These are phyloP conservation scores for Heloderma charlesbogerti DNA, from an alignment of 2,113 vertebrate species.

Conservation along the genomic window DNA sequence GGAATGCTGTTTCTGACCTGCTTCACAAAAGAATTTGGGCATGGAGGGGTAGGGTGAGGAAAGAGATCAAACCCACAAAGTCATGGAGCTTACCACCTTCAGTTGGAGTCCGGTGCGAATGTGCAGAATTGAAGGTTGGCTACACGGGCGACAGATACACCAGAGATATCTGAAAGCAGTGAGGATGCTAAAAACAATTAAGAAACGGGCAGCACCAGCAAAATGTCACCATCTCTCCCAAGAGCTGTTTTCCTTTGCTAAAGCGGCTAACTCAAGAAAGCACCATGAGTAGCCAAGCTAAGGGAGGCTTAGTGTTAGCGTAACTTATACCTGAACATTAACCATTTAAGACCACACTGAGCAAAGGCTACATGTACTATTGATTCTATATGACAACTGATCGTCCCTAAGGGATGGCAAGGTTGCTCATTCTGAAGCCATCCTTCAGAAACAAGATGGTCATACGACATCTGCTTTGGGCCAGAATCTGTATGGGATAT, in stretches of 20 bases:
- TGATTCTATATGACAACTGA: not conserved
- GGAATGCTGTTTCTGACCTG: not conserved
- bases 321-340: not conserved
- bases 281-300: not conserved
- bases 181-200: conserved; percentile 5
- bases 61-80: not conserved
- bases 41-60: too few species aligned
- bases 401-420: not conserved
- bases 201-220: conserved; percentile 44
- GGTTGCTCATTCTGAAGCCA: not conserved
- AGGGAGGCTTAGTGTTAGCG: conserved; percentile 49
- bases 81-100: conserved; percentile 8
- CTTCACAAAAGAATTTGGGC: not conserved
- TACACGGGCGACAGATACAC: not conserved
- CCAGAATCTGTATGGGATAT: conserved; percentile 4
- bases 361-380: not conserved
- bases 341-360: conserved; percentile 3
- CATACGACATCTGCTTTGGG: conserved; percentile 18
- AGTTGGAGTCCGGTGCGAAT: conserved; percentile 24
- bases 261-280: not conserved
- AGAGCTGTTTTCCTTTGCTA: not conserved
- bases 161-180: conserved; percentile 39
- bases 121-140: conserved; percentile 13
- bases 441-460: not conserved
- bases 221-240: conserved; percentile 29